Percentiles rank a stretch among this genome's conserved stretches.
Conservation (phyloP, 2,113 vertebrate species). For the Dromas ardeola region DNA sequence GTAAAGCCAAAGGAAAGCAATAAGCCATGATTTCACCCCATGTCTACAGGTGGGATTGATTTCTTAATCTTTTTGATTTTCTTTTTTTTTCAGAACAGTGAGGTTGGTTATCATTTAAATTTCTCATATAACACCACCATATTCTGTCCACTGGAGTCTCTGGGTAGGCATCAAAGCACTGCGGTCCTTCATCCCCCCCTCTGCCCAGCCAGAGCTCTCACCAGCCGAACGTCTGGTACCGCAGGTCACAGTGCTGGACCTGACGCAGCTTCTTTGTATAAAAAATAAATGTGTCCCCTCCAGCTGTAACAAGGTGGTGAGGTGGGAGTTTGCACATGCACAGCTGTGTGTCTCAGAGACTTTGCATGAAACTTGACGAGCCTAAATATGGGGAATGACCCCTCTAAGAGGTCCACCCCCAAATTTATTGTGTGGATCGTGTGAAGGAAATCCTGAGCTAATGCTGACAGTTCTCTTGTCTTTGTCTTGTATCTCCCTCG, state of each 20-base stretch:
- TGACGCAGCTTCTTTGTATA: background rate
- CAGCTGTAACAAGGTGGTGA: background rate
- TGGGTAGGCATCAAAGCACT: background rate
- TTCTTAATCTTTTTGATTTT: background rate
- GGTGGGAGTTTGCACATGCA: background rate
- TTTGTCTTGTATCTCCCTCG: background rate
- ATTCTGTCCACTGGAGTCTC: background rate
- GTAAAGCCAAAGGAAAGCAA: background rate
- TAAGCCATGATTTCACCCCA: background rate
- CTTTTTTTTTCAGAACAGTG: background rate
- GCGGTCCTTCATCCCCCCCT: background rate
- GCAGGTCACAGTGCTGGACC: background rate
- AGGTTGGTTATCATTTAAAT: background rate
- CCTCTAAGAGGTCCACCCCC: background rate
- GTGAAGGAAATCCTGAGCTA: background rate
- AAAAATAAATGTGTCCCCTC: background rate
- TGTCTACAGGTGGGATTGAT: background rate
- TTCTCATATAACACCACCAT: background rate
- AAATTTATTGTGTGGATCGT: background rate
- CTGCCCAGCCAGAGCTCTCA: background rate
- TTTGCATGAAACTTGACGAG: background rate
- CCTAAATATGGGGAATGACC: background rate
- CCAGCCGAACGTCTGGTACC: fast-evolving
- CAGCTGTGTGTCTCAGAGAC: background rate
- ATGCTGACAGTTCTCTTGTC: background rate